Evolutionary conservation across 2,888 invertebrate species (phyloP), one percentile per base, ranked within the genome.

Genomic region (Catocala nupta): DNA sequence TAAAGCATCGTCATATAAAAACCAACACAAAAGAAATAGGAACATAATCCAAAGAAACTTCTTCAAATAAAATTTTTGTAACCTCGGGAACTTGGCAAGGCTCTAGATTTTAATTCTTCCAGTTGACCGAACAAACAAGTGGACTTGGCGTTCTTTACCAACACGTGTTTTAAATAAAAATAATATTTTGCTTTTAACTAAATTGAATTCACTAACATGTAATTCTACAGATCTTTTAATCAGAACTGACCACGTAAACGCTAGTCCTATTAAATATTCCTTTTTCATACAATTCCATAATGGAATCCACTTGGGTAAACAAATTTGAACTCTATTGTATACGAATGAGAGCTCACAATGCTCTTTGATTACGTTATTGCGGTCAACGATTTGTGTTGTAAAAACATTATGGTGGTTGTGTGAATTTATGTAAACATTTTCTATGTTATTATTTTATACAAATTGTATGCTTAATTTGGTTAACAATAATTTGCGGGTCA

Each of bases 351-450:
- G 53, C 16, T 9, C 47, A 47, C 53, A 45, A 36, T 72, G 42
- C 25, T 43, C 48, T 47, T 44, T 36, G 36, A 48, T 54, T 69
- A 45, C 25, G 36, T 59, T 63, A 54, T 63, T 62, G 59, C 54
- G 63, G 62, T 60, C 54, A 68, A 57, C 49, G 59, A 68, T 70
- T 74, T 54, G 43, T 48, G 58, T 49, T 48, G 52, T 69, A 70
- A 70, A 67, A 70, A 7, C 61, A 55, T 65, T 51, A 51, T 58
- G 53, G 57, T 43, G 45, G 63, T 57, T 68, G 59, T 65, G 58
- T 60, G 51, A 59, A 68, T 73, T 70, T 61, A 51, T 55, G 42
- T 63, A 50, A 59, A 45, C 33, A 53, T 63, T 67, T 65, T 16
- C 16, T 43, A 10, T 57, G 25, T 25, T 25, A 59, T 64, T 67